Conservation (phyloP, 1,140 invertebrate species). For the Doryteuthis pealeii region DNA sequence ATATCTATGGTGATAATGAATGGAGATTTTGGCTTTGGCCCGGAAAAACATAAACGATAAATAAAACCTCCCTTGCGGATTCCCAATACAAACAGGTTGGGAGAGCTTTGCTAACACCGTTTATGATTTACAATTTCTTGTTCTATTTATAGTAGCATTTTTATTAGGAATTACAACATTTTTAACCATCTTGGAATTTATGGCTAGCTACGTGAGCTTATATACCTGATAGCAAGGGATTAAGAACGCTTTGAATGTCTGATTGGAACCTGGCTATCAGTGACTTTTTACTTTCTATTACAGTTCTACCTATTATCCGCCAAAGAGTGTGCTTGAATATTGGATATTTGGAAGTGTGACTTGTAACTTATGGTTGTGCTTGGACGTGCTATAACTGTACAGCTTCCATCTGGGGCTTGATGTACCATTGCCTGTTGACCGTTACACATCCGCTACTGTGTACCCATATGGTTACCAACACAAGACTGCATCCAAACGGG, state of each 20-base stretch:
- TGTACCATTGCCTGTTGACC: conserved; percentile 60
- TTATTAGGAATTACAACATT: conserved; percentile 50
- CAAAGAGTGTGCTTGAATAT: conserved; percentile 55
- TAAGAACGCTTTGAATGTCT: conserved; percentile 59
- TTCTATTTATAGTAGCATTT: conserved; percentile 44
- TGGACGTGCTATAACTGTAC: conserved; percentile 61
- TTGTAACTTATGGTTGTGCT: conserved; percentile 54
- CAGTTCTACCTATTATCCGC: conserved; percentile 58
- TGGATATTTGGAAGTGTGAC: conserved; percentile 58
- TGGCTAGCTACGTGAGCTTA: conserved; percentile 56
- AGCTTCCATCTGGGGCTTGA: conserved; percentile 61
- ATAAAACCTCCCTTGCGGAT: conserved; percentile 22
- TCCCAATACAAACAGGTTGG: conserved; percentile 39
- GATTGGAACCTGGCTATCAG: conserved; percentile 60
- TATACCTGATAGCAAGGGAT: conserved; percentile 50
- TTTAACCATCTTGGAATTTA: conserved; percentile 59
- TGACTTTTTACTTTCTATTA: conserved; percentile 57
- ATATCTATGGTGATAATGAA: no score
- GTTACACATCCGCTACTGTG: conserved; percentile 59
- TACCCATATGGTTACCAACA: conserved; percentile 61
- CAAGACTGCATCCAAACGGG: conserved; percentile 47
- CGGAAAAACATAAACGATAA: neutral
- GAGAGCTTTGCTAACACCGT: conserved; percentile 41
- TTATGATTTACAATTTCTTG: conserved; percentile 38
- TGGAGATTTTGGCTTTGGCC: no score